phyloP scores from a whole-genome alignment of 2,113 vertebrate genomes.

The Crotalus viridis region DNA sequence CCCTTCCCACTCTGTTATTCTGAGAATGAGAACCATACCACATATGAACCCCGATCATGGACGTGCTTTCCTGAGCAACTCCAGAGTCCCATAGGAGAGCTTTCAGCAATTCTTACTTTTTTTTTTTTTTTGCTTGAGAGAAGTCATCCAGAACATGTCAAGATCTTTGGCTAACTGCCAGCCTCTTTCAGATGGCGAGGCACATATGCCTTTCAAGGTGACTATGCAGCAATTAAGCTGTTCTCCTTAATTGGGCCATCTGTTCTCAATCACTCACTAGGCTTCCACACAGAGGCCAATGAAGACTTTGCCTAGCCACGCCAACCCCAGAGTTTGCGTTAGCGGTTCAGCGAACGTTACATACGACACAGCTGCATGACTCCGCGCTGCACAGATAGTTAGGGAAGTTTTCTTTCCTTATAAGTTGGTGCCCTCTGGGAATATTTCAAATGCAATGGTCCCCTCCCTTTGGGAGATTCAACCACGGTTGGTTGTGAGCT shows the following conservation, averaged over 20 bases:
- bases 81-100: not conserved
- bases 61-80: rapidly evolving
- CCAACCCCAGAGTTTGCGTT: not conserved
- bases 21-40: not conserved
- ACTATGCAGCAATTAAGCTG: constrained; percentile 26
- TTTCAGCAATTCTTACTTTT: not conserved
- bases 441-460: not conserved
- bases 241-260: constrained; percentile 46
- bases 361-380: not conserved
- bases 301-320: constrained; percentile 3
- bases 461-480: not conserved
- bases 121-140: not conserved
- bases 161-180: constrained; percentile 21
- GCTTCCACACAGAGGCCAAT: rapidly evolving
- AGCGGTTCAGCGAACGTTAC: not conserved
- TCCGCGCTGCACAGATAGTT: not conserved
- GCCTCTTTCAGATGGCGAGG: constrained; percentile 32
- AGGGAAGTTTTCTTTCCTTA: not conserved
- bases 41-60: too few relatives aligned
- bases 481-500: too few relatives aligned
- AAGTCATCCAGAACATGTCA: constrained; percentile 14
- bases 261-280: constrained; percentile 28
- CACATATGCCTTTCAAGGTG: constrained; percentile 43
- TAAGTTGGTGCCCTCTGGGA: not conserved
- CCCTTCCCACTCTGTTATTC: not conserved